These are phyloP conservation scores for Collichthys lucidus DNA, from an alignment of 2,113 vertebrate species.

Conservation along the genomic window DNA sequence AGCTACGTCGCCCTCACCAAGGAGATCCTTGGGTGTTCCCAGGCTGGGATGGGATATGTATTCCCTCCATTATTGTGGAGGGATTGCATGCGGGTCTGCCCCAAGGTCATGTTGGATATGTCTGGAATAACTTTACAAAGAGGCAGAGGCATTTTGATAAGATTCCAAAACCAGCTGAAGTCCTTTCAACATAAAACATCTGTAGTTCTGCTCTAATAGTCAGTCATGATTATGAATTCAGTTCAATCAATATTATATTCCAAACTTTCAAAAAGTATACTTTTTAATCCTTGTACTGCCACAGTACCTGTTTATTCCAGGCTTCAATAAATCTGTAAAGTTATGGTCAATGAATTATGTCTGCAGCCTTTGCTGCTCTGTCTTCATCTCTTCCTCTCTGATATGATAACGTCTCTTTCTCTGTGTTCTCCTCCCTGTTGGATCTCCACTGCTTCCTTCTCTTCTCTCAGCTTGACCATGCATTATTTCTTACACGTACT, in stretches of 20 bases:
- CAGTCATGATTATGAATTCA: neutral
- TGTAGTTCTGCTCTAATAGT: neutral
- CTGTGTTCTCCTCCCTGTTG: neutral
- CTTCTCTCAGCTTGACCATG: neutral
- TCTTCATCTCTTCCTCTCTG: neutral
- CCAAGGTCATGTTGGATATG: neutral
- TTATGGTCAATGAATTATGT: neutral
- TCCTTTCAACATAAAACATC: neutral
- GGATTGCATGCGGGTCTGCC: neutral
- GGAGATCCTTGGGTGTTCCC: neutral
- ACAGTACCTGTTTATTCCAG: neutral
- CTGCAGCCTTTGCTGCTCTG: neutral
- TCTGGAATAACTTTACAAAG: conserved; percentile 1
- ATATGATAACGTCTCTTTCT: neutral
- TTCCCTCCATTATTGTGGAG: neutral
- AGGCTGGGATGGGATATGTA: neutral
- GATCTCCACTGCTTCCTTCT: neutral
- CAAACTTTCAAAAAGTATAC: neutral
- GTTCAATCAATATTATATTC: neutral
- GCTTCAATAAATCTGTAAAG: neutral
- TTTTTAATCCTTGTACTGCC: neutral
- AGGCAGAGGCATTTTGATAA: neutral
- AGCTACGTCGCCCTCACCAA: conserved; percentile 1
- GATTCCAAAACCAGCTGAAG: neutral
- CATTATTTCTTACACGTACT: neutral